Evolutionary conservation across 2,888 invertebrate species (phyloP), one percentile per base, ranked within the genome.

Genomic region (Mythimna loreyi): DNA sequence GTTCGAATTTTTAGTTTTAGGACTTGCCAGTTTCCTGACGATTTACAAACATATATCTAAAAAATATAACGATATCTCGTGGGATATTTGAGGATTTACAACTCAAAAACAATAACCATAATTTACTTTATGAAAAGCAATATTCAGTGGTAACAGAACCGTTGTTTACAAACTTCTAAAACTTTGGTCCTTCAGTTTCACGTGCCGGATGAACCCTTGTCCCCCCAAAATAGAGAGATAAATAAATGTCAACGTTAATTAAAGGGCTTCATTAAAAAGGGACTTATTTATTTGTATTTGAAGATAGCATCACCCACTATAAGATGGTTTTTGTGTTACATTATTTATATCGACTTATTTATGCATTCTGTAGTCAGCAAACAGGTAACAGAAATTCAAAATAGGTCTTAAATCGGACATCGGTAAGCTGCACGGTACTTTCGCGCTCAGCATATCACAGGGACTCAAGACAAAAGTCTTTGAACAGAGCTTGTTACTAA

Each of bases 281-380:
- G 72, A 11, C 23, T 72, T 72, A 57, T 75, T 75, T 53, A 70
- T 74, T 62, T 53, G 47, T 19, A 43, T 53, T 72, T 36, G 45
- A 43, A 60, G 43, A 49, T 52, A 74, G 21, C 19, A 25, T 56
- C 28, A 40, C n/a, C n/a, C 40, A 4, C 3, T 28, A 57, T 16
- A 33, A 19, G 13, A 9, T 23, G 28, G 33, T 60, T 50, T 50
- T 45, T 36, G 23, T 13, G 21, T 47, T 28, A 47, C 16, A 23
- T 21, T 21, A 40, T 16, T 13, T 36, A 2, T 36, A 36, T n/a
- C n/a, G n/a, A n/a, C 3, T 13, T 13, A 43, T 1, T 11, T 8
- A n/a, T 16, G 9, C 21, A 21, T 45, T 50, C 28, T 28, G 2
- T 3, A 9, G 0, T 19, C 7, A 1, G 30, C 6, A 23, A 43